These are phyloP conservation scores for Agrotis puta DNA, from an alignment of 2,888 invertebrate species.

Conservation along the genomic window DNA sequence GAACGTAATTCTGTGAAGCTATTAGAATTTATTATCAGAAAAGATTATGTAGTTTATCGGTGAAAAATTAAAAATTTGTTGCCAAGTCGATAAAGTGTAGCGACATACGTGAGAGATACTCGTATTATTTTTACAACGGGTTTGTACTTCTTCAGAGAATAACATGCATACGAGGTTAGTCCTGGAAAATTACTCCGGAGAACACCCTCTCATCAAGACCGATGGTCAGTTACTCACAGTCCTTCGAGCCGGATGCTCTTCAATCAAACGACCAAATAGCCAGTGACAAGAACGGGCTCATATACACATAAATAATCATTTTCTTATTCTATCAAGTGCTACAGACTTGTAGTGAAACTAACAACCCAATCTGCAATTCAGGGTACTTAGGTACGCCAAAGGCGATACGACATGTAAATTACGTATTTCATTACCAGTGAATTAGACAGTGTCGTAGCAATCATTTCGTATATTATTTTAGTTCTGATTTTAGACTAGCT, in stretches of 20 bases:
- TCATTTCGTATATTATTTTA: background rate
- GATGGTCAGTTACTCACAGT: background rate
- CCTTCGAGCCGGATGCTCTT: slow-evolving; percentile 2
- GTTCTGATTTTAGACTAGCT: background rate
- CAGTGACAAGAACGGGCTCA: background rate
- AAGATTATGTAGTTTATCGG: background rate
- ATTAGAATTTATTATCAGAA: background rate
- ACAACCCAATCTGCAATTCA: background rate
- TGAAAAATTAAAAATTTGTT: background rate
- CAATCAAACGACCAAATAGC: background rate
- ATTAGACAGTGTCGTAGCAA: background rate
- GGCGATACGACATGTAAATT: too few relatives aligned
- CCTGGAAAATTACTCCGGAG: background rate
- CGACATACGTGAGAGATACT: background rate
- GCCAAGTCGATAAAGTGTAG: background rate
- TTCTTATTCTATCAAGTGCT: too few relatives aligned
- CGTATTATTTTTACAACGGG: too few relatives aligned
- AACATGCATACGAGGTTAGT: background rate
- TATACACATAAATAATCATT: background rate
- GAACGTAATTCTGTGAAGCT: slow-evolving; percentile 1
- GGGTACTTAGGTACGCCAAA: too few relatives aligned
- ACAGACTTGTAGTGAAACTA: background rate
- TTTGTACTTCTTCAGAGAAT: background rate
- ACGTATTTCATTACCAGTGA: background rate
- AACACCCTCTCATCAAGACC: background rate